These are phyloP conservation scores for Ammodytes marinus DNA, from an alignment of 2,113 vertebrate species.

Conservation along the genomic window DNA sequence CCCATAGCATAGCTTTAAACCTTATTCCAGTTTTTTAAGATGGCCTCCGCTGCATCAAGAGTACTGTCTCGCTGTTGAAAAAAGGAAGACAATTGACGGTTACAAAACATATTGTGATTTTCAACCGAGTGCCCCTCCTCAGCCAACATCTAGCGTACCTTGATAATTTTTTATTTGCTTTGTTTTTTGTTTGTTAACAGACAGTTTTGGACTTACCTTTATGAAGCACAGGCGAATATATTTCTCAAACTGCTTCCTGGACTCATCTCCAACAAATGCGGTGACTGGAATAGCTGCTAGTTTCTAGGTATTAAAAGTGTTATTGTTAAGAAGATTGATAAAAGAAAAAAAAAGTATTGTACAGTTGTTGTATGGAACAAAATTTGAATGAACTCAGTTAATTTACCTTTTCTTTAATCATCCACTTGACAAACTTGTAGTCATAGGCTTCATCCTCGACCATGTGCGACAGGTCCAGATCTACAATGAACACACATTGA, in stretches of 20 bases:
- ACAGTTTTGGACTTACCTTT: conserved; percentile 87
- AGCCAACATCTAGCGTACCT: neutral
- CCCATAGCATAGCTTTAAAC: conserved; percentile 12
- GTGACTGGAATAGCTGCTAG: conserved; percentile 94
- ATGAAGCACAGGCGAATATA: conserved; percentile 97
- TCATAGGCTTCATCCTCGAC: conserved; percentile 89
- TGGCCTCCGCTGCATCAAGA: conserved; percentile 90
- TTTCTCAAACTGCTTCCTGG: conserved; percentile 92
- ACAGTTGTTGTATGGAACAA: neutral
- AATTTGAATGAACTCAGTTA: neutral
- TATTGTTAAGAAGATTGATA: neutral
- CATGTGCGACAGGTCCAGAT: conserved; percentile 89
- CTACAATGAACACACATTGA: conserved; percentile 71
- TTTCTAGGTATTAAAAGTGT: conserved; percentile 85
- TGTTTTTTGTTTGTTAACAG: neutral
- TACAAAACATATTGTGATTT: neutral
- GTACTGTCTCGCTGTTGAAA: conserved; percentile 91
- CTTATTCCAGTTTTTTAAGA: conserved; percentile 92
- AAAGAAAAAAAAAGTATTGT: neutral
- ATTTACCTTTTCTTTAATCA: conserved; percentile 94
- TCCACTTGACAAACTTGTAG: conserved; percentile 97
- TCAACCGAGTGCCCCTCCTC: neutral
- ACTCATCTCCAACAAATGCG: conserved; percentile 90
- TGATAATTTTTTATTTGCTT: neutral
- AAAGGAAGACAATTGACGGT: conserved; percentile 39